A percentile compares a stretch with the other conserved stretches of the same genome.
Conservation (phyloP, 2,888 invertebrate species). For the Caenorhabditis sp. region DNA sequence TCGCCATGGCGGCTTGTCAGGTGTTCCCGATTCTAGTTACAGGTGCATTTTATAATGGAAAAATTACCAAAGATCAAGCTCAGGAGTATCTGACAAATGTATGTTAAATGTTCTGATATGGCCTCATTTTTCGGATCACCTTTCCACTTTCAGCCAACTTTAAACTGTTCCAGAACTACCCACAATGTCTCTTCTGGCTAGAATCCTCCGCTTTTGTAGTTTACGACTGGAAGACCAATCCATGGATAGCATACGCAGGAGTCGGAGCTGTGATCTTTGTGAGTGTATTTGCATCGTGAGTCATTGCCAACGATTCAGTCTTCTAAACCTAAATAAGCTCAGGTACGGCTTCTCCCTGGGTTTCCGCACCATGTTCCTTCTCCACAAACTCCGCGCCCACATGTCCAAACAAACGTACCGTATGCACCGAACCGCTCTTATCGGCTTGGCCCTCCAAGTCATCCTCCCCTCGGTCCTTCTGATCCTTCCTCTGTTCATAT, state of each 20-base stretch:
- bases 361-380: slow-evolving; percentile 9
- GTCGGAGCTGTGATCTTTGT: slow-evolving; percentile 19
- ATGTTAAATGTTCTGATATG: neutral
- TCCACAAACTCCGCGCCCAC: neutral
- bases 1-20: neutral
- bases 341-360: neutral
- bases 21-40: slow-evolving; percentile 16
- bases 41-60: neutral
- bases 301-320: too few relatives aligned
- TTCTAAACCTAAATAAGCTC: too few relatives aligned
- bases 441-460: slow-evolving; percentile 9
- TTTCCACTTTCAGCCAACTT: too few relatives aligned
- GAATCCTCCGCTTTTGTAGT: slow-evolving; percentile 14
- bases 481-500: neutral
- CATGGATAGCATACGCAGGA: slow-evolving; percentile 25
- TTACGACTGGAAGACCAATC: slow-evolving; percentile 38
- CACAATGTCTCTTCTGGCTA: slow-evolving; percentile 34
- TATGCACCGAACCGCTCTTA: slow-evolving; percentile 22
- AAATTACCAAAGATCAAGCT: neutral
- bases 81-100: neutral
- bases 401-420: slow-evolving; percentile 27
- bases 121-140: too few relatives aligned
- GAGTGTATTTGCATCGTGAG: slow-evolving; percentile 1
- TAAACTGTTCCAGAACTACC: slow-evolving; percentile 39
- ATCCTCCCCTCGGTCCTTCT: slow-evolving; percentile 1